These are phyloP conservation scores for Drosophila recens DNA, from an alignment of 2,888 invertebrate species.

Conservation along the genomic window DNA sequence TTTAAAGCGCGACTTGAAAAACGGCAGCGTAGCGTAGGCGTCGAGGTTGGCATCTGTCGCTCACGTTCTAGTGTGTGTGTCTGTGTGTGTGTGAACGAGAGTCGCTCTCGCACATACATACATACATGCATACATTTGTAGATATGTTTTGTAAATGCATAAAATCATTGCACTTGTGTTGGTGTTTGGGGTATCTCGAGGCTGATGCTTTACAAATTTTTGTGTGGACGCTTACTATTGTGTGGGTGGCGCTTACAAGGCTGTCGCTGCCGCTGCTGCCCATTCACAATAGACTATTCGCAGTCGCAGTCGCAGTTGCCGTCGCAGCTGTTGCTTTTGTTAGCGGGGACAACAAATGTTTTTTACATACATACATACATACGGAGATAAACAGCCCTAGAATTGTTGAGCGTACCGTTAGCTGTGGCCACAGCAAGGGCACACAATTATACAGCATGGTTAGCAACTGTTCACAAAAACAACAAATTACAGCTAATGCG, in stretches of 20 bases:
- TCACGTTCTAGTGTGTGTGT: conserved; percentile 61
- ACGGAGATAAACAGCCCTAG: conserved; percentile 1
- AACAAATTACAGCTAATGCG: conserved; percentile 23
- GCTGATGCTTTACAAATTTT: conserved; percentile 62
- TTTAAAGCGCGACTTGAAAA: conserved; percentile 63
- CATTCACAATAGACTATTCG: conserved; percentile 58
- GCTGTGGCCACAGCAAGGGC: conserved; percentile 51
- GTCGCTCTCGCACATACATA: conserved; percentile 2
- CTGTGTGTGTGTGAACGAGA: conserved; percentile 39
- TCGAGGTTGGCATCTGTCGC: conserved; percentile 36
- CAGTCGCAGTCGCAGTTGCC: conserved; percentile 28
- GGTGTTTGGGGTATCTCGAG: conserved; percentile 40
- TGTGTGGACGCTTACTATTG: conserved; percentile 66
- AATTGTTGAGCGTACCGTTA: conserved; percentile 40
- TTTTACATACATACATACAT: conserved; percentile 11
- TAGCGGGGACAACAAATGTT: conserved; percentile 37
- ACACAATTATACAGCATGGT: conserved; percentile 40
- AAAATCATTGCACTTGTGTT: conserved; percentile 44
- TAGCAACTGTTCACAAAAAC: conserved; percentile 21
- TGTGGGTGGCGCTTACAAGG: conserved; percentile 78
- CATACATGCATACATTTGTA: conserved; percentile 2
- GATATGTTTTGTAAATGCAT: conserved; percentile 33
- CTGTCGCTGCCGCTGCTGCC: conserved; percentile 36
- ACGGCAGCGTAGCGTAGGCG: conserved; percentile 57
- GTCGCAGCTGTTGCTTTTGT: conserved; percentile 72